Conservation (phyloP, 1,140 invertebrate species). For the Drosophila arizonae region DNA sequence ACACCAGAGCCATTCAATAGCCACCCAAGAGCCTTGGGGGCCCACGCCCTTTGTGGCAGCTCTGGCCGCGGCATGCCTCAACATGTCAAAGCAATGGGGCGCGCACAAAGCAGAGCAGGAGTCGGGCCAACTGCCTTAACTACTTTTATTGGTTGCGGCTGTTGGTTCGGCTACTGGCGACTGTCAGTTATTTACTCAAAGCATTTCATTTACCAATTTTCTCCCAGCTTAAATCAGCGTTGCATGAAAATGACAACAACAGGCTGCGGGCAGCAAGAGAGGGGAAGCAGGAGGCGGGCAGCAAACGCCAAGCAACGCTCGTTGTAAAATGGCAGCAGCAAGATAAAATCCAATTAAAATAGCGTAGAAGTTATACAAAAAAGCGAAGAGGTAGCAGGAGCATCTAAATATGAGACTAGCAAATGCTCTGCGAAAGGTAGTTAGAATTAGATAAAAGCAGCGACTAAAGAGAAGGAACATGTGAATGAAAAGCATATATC, state of each 20-base stretch:
- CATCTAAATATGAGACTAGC: background rate
- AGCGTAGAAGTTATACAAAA: constrained; percentile 55
- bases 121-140: constrained; percentile 24
- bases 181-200: constrained; percentile 70
- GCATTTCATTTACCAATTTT: constrained; percentile 76
- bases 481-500: no score
- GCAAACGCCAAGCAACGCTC: constrained; percentile 29
- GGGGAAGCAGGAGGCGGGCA: constrained; percentile 7
- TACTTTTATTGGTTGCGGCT: constrained; percentile 27
- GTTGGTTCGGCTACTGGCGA: constrained; percentile 3
- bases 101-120: constrained; percentile 16
- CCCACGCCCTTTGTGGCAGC: constrained; percentile 2
- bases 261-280: constrained; percentile 5
- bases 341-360: constrained; percentile 79
- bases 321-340: constrained; percentile 63
- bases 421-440: constrained; percentile 15
- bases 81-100: constrained; percentile 59
- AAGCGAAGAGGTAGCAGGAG: background rate
- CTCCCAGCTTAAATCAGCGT: constrained; percentile 69
- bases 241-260: constrained; percentile 61
- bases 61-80: constrained; percentile 38
- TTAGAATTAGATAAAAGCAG: no score
- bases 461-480: no score
- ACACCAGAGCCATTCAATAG: constrained; percentile 44
- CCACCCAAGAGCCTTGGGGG: background rate